Conservation (phyloP, 2,888 invertebrate genomes). For the Blera fallax region DNA sequence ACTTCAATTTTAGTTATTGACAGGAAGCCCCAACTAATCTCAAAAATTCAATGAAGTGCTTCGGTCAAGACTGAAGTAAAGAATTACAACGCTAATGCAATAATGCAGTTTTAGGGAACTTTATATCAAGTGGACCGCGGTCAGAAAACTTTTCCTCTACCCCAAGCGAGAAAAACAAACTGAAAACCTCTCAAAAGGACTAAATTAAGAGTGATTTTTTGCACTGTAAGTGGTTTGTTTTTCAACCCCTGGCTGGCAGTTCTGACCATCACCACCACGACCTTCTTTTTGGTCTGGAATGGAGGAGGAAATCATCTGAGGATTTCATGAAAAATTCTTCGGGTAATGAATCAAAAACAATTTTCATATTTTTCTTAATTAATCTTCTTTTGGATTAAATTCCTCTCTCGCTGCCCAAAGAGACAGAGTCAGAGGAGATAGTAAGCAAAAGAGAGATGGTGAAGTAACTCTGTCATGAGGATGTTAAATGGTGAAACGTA, state of each 20-base stretch:
- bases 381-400: slow-evolving; percentile 77
- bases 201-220: slow-evolving; percentile 56
- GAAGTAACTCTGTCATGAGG: slow-evolving; percentile 57
- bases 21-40: too few species aligned
- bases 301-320: slow-evolving; percentile 41
- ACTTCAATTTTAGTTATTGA: too few species aligned
- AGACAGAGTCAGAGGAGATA: background rate
- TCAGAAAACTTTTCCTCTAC: slow-evolving; percentile 21
- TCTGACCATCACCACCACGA: background rate
- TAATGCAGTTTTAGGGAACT: slow-evolving; percentile 14
- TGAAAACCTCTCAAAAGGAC: slow-evolving; percentile 41
- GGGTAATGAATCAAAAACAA: slow-evolving; percentile 79
- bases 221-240: slow-evolving; percentile 23
- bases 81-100: background rate
- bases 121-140: background rate
- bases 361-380: slow-evolving; percentile 80
- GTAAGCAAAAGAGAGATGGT: background rate
- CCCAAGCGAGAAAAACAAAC: background rate
- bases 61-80: background rate
- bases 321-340: slow-evolving; percentile 64
- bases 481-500: slow-evolving; percentile 61
- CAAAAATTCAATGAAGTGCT: background rate
- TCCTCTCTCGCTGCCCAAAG: background rate
- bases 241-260: slow-evolving; percentile 5
- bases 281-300: background rate